Evolutionary conservation across 2,888 invertebrate species (phyloP), one percentile per base, ranked within the genome.

Genomic region (Andrena fulva): DNA sequence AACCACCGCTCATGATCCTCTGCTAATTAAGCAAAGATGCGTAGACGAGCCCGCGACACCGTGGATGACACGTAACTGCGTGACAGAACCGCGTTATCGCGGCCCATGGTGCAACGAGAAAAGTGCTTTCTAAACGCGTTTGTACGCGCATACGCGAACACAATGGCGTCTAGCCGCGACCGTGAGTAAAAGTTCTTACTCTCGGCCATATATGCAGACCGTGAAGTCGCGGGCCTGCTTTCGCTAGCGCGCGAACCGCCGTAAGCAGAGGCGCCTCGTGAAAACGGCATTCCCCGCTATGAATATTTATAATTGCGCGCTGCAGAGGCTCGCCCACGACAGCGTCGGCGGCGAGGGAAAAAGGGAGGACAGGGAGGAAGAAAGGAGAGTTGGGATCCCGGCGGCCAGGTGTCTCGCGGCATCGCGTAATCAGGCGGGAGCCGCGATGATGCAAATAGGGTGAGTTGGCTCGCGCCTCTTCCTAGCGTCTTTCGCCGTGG

Each of bases 151-250:
- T 83, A 83, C 83, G 72, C 79, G 69, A 81, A 66, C 29, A 71
- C 71, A 60, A 68, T 68, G 42, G 74, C 31, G 24, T n/a, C 24
- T 48, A 64, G n/a, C 54, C 66, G 83, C 78, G 87, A 73, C 79
- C 80, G 85, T 82, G 86, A 90, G 91, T 91, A 91, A 91, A 91
- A 91, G 91, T 91, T 90, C 86, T 42, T 82, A 33, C 70, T 86
- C 86, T 90, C 80, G 82, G 85, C 85, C 89, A 88, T 89, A 89
- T 89, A 91, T 90, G 89, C 90, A 88, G 90, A 91, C 89, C 87
- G 88, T 88, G 90, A 91, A 90, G 89, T 83, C 83, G 80, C 60
- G n/a, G 24, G 83, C 83, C 56, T 85, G 87, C 90, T 90, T 90
- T 91, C 90, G 90, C 89, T 90, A 63, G 75, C 75, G 42, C 62